Evolutionary conservation across 2,888 invertebrate genomes (phyloP).

Genomic region (Nephrotoma appendiculata): DNA sequence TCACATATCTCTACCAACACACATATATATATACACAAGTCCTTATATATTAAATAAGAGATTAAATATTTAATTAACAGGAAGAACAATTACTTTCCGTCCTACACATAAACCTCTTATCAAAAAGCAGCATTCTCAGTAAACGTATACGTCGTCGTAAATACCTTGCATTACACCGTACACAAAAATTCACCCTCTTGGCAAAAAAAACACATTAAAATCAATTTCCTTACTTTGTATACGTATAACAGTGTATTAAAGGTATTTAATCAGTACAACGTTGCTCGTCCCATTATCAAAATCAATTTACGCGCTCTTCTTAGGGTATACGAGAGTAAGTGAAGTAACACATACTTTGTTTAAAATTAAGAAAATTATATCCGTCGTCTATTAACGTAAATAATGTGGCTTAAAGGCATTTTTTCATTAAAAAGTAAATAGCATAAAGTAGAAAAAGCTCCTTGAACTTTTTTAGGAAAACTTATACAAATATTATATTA

Average conservation of each 20-base stretch:
- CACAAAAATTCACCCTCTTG: background rate
- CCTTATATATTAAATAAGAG: background rate
- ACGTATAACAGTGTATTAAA: background rate
- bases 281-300: background rate
- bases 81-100: background rate
- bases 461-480: background rate
- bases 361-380: background rate
- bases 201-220: background rate
- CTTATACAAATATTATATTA: background rate
- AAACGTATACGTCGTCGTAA: background rate
- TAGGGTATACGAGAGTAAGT: background rate
- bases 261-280: background rate
- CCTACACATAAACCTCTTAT: background rate
- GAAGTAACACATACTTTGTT: background rate
- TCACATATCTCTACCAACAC: background rate
- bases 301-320: background rate
- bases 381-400: background rate
- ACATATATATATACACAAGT: background rate
- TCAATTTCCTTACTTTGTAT: background rate
- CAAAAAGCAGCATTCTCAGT: background rate
- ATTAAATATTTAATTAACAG: background rate
- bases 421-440: background rate
- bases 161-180: background rate
- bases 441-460: background rate
- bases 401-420: background rate